These are phyloP conservation scores for Leuctra nigra DNA, from an alignment of 2,888 invertebrate genomes.

Conservation along the genomic window DNA sequence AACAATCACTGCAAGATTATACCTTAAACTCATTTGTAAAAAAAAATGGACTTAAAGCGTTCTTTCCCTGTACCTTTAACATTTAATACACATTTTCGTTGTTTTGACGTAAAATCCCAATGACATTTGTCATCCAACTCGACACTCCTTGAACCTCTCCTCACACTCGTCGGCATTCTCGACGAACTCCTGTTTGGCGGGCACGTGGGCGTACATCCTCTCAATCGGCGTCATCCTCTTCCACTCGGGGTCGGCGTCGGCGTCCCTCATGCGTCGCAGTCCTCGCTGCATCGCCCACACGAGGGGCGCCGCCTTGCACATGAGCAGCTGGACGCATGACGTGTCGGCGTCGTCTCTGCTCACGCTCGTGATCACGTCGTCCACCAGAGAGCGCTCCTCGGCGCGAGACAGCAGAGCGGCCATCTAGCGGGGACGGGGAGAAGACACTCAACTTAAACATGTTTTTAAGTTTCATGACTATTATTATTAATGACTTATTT, in stretches of 20 bases:
- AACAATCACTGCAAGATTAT: no score
- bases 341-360: not conserved
- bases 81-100: no score
- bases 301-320: constrained; percentile 73
- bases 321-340: constrained; percentile 59
- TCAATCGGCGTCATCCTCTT: constrained; percentile 32
- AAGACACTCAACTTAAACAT: no score
- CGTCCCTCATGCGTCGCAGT: constrained; percentile 39
- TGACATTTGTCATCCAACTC: no score
- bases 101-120: no score
- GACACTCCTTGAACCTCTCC: constrained; percentile 47
- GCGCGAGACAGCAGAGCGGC: constrained; percentile 50
- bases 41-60: no score
- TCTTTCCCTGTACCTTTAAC: no score
- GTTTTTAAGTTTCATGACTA: no score
- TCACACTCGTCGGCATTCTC: constrained; percentile 57
- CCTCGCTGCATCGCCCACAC: constrained; percentile 70
- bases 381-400: constrained; percentile 54
- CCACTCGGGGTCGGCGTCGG: constrained; percentile 26
- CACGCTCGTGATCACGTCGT: constrained; percentile 40
- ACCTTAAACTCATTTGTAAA: no score
- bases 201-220: constrained; percentile 55
- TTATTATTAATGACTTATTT: no score
- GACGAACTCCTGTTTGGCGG: constrained; percentile 52
- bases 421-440: constrained; percentile 31